Evolutionary conservation across 2,888 invertebrate species (phyloP), one percentile per base, ranked within the genome.

Genomic region (Salticus scenicus): DNA sequence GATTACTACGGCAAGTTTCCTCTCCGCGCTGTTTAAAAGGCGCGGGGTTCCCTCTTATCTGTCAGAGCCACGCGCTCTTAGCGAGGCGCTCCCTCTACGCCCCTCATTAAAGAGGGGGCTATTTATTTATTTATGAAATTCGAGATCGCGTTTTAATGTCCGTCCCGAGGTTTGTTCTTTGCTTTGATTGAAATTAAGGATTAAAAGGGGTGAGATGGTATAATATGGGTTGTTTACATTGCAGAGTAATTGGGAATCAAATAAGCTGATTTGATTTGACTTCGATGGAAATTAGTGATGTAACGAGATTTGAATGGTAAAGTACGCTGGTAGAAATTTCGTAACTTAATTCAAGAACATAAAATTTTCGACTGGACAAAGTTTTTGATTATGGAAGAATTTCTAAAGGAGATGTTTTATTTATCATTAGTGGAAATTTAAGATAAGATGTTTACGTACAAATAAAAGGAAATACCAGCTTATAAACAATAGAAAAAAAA

Each of bases 121-220:
- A 77, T 83, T 83, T 77, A 83, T 77, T 77, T 77, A 83, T 83
- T 83, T 77, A 83, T 77, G 77, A 77, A 83, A 83, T 83, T 72
- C 77, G 28, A 51, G 72, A 67, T 77, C 83, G 72, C 72, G 76
- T 76, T 76, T 82, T 76, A 76, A 82, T 76, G 75, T 76, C 71
- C 47, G 71, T 42, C 71, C 24, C 42, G 64, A 64, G 57, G 69
- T 7, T 30, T 37, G 17, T n/a, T 12, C 20, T 30, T n/a, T 66
- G 76, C 71, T 81, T 81, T 76, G 82, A 82, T 82, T 75, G 51
- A 66, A 75, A 28, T 20, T 8, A n/a, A 33, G 66, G 57, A 12
- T 7, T 57, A 7, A 24, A 57, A 57, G 57, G 57, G 57, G 57
- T 57, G 57, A 57, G 24, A 57, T 24, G 57, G 57, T 24, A 57